Evolutionary conservation across 2,888 invertebrate species (phyloP).

Genomic region (Metacarcinus magister): DNA sequence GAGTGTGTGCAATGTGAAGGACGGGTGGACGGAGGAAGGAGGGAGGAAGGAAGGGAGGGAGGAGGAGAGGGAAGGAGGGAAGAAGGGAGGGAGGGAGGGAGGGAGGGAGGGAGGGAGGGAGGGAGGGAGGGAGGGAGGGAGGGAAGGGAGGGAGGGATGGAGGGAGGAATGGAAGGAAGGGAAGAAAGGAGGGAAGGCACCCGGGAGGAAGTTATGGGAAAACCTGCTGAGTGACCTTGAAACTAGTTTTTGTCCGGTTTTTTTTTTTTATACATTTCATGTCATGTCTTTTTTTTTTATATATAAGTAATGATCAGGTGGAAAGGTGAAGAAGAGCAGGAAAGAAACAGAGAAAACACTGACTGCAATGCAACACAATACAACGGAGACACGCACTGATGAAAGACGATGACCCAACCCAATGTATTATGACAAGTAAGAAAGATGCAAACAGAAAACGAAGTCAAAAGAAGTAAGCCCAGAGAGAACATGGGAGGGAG

Average conservation of each 20-base stretch:
- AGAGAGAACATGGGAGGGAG: neutral
- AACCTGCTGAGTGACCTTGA: slow-evolving; percentile 17
- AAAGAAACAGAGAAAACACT: neutral
- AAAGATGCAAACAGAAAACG: neutral
- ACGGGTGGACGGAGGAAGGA: neutral
- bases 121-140: neutral
- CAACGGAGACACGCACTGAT: neutral
- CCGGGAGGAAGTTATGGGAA: neutral
- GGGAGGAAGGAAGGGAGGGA: neutral
- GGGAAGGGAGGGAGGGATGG: neutral
- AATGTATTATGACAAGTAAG: neutral
- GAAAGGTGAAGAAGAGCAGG: neutral
- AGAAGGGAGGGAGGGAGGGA: neutral
- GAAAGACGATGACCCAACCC: neutral
- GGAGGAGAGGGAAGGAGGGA: neutral
- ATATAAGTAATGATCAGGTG: neutral
- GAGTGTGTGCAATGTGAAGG: neutral
- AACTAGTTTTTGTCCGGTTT: neutral
- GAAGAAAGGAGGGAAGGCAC: neutral
- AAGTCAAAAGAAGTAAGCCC: neutral
- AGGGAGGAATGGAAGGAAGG: neutral
- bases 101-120: neutral
- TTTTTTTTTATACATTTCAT: neutral
- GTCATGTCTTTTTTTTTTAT: neutral
- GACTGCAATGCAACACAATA: neutral